A percentile compares a stretch with the other conserved stretches of the same genome.
Conservation (phyloP, 2,797 vertebrate genomes). For the Emydoidea blandingii region DNA sequence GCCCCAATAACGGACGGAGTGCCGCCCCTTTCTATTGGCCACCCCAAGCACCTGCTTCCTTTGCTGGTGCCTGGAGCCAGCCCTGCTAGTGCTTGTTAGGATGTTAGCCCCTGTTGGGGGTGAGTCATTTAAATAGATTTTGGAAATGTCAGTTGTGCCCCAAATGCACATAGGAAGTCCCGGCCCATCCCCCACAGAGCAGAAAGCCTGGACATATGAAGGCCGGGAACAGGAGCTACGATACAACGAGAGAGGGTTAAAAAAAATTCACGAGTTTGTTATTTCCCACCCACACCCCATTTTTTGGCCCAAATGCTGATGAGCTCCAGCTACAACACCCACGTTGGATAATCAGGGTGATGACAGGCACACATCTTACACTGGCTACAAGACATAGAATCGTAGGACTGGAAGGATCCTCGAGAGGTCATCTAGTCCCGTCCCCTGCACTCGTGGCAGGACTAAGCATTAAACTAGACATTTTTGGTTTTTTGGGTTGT, state of each 20-base stretch:
- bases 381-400: neutral
- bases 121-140: neutral
- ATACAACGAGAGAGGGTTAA: neutral
- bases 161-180: neutral
- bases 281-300: neutral
- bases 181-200: neutral
- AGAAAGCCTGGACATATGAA: neutral
- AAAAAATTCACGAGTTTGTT: neutral
- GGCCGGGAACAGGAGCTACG: rapidly evolving
- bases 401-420: neutral
- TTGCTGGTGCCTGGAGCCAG: no score
- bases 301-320: neutral
- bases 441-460: no score
- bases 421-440: no score
- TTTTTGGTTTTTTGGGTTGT: neutral
- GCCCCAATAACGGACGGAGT: no score
- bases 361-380: neutral
- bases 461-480: neutral
- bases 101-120: neutral
- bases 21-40: no score
- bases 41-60: no score
- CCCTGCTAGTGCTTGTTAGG: neutral
- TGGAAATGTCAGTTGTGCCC: neutral
- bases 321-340: neutral
- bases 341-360: neutral